A percentile compares a stretch with the other conserved stretches of the same genome.
Evolutionary conservation across 2,113 vertebrate genomes (phyloP).

Genomic region (Bubo blakistoni): DNA sequence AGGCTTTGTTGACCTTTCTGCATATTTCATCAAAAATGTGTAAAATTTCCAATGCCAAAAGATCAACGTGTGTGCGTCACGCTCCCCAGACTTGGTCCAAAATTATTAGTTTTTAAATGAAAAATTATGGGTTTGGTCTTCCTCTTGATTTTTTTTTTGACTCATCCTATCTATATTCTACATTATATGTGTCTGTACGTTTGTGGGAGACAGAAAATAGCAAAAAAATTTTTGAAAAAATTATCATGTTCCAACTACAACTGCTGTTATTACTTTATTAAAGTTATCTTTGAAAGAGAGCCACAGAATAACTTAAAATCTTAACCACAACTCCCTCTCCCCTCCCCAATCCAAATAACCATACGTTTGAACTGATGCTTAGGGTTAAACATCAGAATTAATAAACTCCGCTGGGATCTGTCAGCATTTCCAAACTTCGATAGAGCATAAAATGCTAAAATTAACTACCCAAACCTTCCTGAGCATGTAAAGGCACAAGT

Average conservation of each 20-base stretch:
- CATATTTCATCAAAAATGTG: not conserved
- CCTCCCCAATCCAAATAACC: not conserved
- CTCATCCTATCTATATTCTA: not conserved
- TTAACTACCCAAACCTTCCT: conserved; percentile 34
- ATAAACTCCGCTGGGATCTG: conserved; percentile 52
- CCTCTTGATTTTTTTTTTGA: not conserved
- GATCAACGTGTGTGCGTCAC: not conserved
- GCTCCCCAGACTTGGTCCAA: not conserved
- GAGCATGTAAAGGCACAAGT: not conserved
- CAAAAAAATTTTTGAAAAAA: not conserved
- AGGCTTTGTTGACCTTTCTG: not conserved
- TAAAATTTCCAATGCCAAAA: not conserved
- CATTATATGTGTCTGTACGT: not conserved
- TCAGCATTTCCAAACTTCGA: conserved; percentile 39
- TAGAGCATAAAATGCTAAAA: conserved; percentile 59
- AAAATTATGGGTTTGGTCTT: not conserved
- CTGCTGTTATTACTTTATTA: not conserved
- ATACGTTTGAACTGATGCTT: conserved; percentile 26
- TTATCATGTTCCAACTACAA: not conserved
- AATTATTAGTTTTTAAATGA: not conserved
- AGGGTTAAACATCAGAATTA: conserved; percentile 60
- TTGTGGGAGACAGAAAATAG: not conserved
- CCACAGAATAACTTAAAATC: not conserved
- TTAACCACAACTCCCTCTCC: not conserved
- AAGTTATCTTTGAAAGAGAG: not conserved